Evolutionary conservation across 2,113 vertebrate species (phyloP).

Genomic region (Aptenodytes forsteri): DNA sequence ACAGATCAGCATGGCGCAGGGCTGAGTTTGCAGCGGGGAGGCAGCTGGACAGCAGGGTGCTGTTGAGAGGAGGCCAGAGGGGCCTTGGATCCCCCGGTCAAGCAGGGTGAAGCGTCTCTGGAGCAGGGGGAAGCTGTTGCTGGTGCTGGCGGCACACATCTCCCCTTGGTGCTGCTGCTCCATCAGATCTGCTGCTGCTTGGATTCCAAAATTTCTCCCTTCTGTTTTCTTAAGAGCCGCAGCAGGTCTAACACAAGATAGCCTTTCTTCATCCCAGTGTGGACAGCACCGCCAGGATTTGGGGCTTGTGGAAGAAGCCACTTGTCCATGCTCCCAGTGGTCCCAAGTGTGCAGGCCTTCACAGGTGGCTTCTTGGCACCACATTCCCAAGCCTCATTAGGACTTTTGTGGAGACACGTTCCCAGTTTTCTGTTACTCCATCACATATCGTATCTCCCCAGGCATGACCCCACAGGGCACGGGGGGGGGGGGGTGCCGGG

Average conservation of each 20-base stretch:
- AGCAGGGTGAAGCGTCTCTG: neutral
- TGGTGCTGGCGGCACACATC: neutral
- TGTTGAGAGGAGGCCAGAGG: neutral
- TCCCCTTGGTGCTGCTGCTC: neutral
- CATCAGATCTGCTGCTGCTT: neutral
- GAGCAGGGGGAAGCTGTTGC: neutral
- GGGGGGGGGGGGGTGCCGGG: too few relatives aligned
- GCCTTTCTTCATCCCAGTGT: neutral
- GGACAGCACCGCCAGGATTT: neutral
- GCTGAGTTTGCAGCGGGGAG: neutral
- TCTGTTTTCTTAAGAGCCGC: neutral
- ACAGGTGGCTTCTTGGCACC: neutral
- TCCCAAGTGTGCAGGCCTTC: neutral
- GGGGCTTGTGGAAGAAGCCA: neutral
- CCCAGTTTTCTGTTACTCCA: neutral
- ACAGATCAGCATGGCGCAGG: neutral
- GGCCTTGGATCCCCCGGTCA: neutral
- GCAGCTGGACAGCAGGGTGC: neutral
- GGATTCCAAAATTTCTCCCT: neutral
- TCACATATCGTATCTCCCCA: neutral
- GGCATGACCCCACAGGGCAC: accelerated
- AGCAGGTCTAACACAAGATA: neutral
- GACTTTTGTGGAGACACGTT: neutral
- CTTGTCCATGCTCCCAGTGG: neutral
- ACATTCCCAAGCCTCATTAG: neutral